Evolutionary conservation across 2,797 vertebrate species (phyloP).

Genomic region (Chloroceryle amazona): DNA sequence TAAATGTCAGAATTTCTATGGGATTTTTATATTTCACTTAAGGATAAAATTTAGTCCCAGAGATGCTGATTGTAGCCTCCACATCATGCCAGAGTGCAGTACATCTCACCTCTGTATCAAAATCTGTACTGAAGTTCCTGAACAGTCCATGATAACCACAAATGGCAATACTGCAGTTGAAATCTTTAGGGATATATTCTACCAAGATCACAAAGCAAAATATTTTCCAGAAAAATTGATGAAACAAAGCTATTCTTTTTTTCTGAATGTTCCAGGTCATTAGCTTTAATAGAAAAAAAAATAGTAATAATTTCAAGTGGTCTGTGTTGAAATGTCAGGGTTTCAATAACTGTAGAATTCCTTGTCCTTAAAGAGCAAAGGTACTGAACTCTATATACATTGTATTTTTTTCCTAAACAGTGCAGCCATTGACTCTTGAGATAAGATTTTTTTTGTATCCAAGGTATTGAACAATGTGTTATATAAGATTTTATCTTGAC

Average conservation of each 20-base stretch:
- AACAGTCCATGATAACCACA: background rate
- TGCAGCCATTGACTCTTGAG: background rate
- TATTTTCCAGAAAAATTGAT: slow-evolving; percentile 29
- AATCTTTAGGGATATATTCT: background rate
- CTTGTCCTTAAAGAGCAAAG: slow-evolving; percentile 35
- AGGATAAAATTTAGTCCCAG: background rate
- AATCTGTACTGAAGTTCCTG: background rate
- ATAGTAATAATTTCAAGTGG: background rate
- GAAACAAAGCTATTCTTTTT: background rate
- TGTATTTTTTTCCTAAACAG: background rate
- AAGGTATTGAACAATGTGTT: background rate
- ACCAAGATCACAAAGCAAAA: slow-evolving; percentile 16
- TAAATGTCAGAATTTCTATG: background rate
- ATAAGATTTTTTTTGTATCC: background rate
- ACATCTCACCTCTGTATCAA: background rate
- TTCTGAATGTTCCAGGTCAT: slow-evolving; percentile 32
- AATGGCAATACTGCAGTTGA: background rate
- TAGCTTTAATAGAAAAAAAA: slow-evolving; percentile 42
- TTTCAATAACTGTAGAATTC: background rate
- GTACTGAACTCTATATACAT: slow-evolving; percentile 1
- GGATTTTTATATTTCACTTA: background rate
- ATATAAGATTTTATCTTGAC: background rate
- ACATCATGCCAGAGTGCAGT: background rate
- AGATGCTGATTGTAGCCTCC: background rate
- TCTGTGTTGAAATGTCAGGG: slow-evolving; percentile 47